Percentiles rank a stretch among this genome's conserved stretches.
Evolutionary conservation across 1,140 invertebrate species (phyloP).

Genomic region (Grapholita molesta): DNA sequence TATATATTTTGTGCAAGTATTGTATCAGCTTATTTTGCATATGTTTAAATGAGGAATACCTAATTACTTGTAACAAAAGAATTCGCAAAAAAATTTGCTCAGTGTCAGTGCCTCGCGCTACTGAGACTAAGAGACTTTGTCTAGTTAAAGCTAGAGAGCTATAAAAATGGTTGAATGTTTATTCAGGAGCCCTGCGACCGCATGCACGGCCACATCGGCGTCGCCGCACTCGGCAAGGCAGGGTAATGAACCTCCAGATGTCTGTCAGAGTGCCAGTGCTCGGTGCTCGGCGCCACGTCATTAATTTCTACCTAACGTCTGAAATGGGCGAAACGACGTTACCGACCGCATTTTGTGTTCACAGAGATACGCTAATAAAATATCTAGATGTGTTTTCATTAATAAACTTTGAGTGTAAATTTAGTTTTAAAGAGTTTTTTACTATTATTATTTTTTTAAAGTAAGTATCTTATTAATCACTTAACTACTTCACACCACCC

Average conservation of each 20-base stretch:
- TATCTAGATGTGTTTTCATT: conserved; percentile 32
- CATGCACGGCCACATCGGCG: neutral
- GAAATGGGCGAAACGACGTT: conserved; percentile 49
- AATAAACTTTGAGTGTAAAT: neutral
- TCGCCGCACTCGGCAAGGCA: conserved; percentile 34
- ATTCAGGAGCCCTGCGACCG: conserved; percentile 4
- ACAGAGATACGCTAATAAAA: conserved; percentile 44
- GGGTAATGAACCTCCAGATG: conserved; percentile 52
- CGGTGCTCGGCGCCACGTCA: conserved; percentile 53
- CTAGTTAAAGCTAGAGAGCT: neutral
- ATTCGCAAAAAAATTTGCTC: no score
- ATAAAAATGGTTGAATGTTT: neutral
- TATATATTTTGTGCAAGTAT: no score
- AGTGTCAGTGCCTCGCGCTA: no score
- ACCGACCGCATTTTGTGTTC: conserved; percentile 57
- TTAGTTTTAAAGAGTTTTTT: neutral
- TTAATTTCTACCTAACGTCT: conserved; percentile 70
- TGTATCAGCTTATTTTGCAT: no score
- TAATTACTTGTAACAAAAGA: no score
- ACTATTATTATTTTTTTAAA: neutral
- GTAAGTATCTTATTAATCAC: no score
- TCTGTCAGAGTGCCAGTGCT: conserved; percentile 48
- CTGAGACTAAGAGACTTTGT: neutral
- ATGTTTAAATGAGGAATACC: no score
- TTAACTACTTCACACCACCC: no score